Conservation (phyloP, 2,113 vertebrate genomes). For the Lanius ludovicianus region DNA sequence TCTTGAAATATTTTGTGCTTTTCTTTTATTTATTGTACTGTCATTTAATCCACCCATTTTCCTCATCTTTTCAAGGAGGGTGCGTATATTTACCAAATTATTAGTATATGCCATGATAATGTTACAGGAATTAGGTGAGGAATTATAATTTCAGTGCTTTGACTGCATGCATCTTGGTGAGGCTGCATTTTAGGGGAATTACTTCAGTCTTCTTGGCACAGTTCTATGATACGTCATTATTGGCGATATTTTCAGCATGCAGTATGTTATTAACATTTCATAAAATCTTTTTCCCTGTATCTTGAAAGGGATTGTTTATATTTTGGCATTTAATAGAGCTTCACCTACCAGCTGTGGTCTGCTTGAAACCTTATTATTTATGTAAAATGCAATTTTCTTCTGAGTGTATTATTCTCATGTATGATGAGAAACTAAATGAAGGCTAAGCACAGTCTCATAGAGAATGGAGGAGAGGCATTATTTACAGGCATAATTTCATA, state of each 20-base stretch:
- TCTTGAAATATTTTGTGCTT: not conserved
- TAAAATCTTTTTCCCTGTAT: not conserved
- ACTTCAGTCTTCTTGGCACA: not conserved
- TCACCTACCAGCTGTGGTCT: not conserved
- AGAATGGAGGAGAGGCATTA: not conserved
- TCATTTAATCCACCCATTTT: not conserved
- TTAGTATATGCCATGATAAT: not conserved
- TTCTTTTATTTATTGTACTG: not conserved
- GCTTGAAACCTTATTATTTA: not conserved
- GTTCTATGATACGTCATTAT: not conserved
- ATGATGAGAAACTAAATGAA: not conserved
- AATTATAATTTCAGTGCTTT: not conserved
- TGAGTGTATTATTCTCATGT: not conserved
- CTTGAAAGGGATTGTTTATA: not conserved
- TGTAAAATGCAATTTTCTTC: not conserved
- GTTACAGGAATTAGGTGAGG: not conserved
- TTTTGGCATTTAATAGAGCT: not conserved
- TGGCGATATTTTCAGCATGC: not conserved
- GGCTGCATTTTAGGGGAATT: not conserved
- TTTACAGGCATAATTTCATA: not conserved
- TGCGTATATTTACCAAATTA: not conserved
- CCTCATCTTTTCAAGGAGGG: not conserved
- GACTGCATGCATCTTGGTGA: not conserved
- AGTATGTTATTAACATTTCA: not conserved
- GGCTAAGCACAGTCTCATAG: not conserved